Evolutionary conservation across 37 sponge, comb jelly and placozoan genomes (phyloP).

Genomic region (Chondrosia reniformis): DNA sequence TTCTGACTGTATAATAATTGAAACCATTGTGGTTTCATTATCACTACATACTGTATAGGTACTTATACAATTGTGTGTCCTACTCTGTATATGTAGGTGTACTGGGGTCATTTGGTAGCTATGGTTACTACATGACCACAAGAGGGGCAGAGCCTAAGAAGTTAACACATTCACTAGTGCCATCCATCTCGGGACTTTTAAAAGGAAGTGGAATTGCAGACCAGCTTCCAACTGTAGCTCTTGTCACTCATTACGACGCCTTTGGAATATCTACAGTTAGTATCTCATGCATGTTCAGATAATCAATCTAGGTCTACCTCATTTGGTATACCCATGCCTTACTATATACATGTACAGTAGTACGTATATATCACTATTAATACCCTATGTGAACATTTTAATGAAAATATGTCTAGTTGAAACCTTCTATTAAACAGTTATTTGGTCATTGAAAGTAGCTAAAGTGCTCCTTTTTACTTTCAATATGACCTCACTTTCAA

Average conservation of each 20-base stretch:
- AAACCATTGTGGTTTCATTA: too few species aligned
- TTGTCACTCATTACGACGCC: slow-evolving; percentile 89
- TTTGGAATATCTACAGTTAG: slow-evolving; percentile 82
- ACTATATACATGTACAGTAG: neutral
- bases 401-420: too few species aligned
- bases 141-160: slow-evolving; percentile 46
- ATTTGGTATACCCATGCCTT: neutral
- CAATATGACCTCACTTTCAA: too few species aligned
- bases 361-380: too few species aligned
- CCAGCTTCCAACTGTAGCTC: slow-evolving; percentile 73
- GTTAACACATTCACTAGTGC: slow-evolving; percentile 30
- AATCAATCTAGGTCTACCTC: neutral
- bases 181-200: slow-evolving; percentile 73
- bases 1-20: too few species aligned
- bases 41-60: too few species aligned
- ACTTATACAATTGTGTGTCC: too few species aligned
- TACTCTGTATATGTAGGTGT: slow-evolving; percentile 38
- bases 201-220: slow-evolving; percentile 58
- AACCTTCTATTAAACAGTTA: too few species aligned
- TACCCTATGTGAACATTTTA: too few species aligned
- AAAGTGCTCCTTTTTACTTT: too few species aligned
- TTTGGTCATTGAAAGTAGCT: too few species aligned
- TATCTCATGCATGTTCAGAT: too few species aligned
- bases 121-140: slow-evolving; percentile 69
- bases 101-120: slow-evolving; percentile 30